Evolutionary conservation across 2,888 invertebrate genomes (phyloP).

Genomic region (Dendrolimus houi): DNA sequence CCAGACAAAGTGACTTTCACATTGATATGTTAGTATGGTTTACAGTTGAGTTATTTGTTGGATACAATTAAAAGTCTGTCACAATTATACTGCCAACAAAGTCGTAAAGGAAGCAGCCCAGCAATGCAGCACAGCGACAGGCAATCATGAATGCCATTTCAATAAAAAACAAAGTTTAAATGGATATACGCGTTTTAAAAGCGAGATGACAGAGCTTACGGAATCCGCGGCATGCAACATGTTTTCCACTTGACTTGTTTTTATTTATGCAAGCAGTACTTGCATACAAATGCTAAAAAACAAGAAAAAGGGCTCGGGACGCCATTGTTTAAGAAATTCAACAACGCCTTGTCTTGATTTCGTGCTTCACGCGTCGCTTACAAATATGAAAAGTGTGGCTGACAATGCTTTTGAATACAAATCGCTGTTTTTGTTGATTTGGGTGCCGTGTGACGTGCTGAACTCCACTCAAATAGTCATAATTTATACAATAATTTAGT

Average conservation of each 20-base stretch:
- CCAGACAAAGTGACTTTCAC: too few species aligned
- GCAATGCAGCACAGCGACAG: neutral
- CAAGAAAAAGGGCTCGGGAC: slow-evolving; percentile 19
- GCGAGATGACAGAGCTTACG: neutral
- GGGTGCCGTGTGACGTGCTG: slow-evolving; percentile 6
- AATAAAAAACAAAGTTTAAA: neutral
- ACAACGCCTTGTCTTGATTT: slow-evolving; percentile 29
- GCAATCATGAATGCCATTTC: neutral
- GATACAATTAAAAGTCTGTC: neutral
- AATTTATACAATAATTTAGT: neutral
- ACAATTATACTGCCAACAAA: neutral
- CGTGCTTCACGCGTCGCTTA: slow-evolving; percentile 33
- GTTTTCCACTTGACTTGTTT: neutral
- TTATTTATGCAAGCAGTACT: slow-evolving; percentile 9
- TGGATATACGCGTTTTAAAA: neutral
- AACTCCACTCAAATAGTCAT: neutral
- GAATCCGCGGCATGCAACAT: neutral
- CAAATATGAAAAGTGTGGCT: slow-evolving; percentile 19
- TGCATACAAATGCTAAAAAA: slow-evolving; percentile 41
- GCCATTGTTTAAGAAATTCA: slow-evolving; percentile 32
- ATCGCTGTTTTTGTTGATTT: slow-evolving; percentile 19
- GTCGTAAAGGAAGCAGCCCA: neutral
- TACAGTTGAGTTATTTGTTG: neutral
- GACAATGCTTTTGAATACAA: slow-evolving; percentile 27
- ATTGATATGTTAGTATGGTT: neutral